Evolutionary conservation across 2,113 vertebrate genomes (phyloP).

Genomic region (Saccopteryx bilineata): DNA sequence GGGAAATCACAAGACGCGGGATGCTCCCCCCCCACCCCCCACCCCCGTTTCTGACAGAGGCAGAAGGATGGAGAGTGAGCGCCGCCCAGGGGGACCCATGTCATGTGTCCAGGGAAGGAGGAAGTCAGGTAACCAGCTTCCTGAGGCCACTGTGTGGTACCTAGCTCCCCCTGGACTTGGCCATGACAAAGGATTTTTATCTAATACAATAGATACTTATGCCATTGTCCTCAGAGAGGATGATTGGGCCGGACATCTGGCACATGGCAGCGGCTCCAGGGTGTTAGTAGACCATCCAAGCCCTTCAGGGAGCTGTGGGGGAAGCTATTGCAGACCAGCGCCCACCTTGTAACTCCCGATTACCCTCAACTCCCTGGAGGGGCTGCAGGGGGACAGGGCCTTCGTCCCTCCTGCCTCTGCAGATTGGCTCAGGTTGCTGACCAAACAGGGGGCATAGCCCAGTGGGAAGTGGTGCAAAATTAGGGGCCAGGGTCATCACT

Average conservation of each 20-base stretch:
- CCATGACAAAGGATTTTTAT: not conserved
- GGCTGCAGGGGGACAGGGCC: too few species aligned
- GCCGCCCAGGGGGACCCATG: not conserved
- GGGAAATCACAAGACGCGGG: slow-evolving; percentile 45
- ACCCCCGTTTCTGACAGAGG: not conserved
- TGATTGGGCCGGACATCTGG: not conserved
- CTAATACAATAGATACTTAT: not conserved
- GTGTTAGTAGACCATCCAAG: not conserved
- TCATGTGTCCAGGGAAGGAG: not conserved
- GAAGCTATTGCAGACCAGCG: not conserved
- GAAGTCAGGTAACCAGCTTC: not conserved
- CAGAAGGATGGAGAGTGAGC: not conserved
- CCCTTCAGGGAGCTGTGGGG: not conserved
- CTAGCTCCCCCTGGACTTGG: not conserved
- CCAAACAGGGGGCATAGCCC: not conserved
- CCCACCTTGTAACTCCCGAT: not conserved
- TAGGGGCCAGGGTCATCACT: not conserved
- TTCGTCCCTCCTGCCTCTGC: not conserved
- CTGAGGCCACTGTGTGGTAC: not conserved
- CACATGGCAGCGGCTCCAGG: not conserved
- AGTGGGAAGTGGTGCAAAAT: not conserved
- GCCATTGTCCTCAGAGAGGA: not conserved
- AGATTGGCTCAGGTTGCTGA: not conserved
- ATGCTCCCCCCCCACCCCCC: too few species aligned
- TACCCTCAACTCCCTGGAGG: not conserved